Percentiles rank a stretch among this genome's conserved stretches.
Conservation (phyloP, 2,888 invertebrate genomes). For the Schizaphis graminum region DNA sequence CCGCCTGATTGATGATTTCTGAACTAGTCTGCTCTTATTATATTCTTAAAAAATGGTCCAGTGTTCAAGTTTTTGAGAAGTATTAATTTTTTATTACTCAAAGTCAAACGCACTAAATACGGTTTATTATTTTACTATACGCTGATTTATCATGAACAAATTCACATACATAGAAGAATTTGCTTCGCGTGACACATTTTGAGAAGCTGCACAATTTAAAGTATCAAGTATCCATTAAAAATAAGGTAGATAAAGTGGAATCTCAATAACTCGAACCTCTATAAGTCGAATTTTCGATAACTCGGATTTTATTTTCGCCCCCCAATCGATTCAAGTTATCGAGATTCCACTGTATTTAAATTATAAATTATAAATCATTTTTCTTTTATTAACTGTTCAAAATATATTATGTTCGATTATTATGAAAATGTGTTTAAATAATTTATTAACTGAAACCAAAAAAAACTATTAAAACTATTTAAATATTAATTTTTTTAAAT, state of each 20-base stretch:
- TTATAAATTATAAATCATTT: neutral
- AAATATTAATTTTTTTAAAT: neutral
- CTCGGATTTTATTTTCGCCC: no score
- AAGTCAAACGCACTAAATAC: no score
- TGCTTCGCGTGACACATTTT: no score
- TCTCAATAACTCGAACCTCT: no score
- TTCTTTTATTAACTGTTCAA: neutral
- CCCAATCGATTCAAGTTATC: no score
- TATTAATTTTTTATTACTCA: no score
- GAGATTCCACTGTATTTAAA: neutral
- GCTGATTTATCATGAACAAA: no score
- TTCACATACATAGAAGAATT: no score
- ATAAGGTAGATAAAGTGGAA: neutral
- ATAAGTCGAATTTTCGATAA: no score
- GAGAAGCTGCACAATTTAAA: no score
- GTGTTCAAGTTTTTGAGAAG: neutral
- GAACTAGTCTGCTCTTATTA: neutral
- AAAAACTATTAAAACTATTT: neutral
- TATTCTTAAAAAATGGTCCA: neutral
- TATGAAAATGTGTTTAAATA: neutral
- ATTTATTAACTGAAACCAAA: neutral
- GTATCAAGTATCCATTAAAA: neutral
- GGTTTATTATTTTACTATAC: no score
- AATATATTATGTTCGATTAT: neutral
- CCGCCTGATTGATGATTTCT: neutral